These are phyloP conservation scores for Pseudochirops cupreus DNA, from an alignment of 2,797 vertebrate genomes.

Conservation along the genomic window DNA sequence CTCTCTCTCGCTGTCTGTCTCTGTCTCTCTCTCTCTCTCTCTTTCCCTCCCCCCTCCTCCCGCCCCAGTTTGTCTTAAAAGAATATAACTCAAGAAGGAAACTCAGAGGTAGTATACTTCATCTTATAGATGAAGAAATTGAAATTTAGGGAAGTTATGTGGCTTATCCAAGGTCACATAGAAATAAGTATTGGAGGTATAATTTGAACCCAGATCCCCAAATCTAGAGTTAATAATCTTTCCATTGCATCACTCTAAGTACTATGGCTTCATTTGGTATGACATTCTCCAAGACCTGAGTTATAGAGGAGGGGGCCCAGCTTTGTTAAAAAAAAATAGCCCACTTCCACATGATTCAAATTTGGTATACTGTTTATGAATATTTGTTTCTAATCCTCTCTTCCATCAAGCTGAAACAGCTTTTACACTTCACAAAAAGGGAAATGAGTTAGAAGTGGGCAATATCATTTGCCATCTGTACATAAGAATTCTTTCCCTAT, in stretches of 20 bases:
- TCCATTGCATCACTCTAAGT: not conserved
- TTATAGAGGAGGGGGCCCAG: constrained; percentile 17
- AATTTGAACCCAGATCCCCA: not conserved
- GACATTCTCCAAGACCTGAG: constrained; percentile 29
- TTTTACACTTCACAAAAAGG: constrained; percentile 34
- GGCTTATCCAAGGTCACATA: not conserved
- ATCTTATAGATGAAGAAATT: not conserved
- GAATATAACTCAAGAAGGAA: not conserved
- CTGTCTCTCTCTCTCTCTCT: not conserved
- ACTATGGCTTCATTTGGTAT: constrained; percentile 3
- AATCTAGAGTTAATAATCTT: not conserved
- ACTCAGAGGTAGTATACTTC: not conserved
- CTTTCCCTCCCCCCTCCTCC: not conserved
- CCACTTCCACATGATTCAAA: constrained; percentile 5
- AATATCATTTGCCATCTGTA: not conserved
- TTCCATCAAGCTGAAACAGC: constrained; percentile 20
- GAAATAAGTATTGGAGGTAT: not conserved
- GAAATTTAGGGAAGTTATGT: not conserved
- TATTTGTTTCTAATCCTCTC: constrained; percentile 33
- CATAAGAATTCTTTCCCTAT: constrained; percentile 33
- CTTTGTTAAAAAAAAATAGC: constrained; percentile 2
- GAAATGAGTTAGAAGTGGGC: constrained; percentile 24
- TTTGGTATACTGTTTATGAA: constrained; percentile 28
- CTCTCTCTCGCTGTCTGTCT: not conserved
- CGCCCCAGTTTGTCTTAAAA: not conserved